Conservation (phyloP, 2,797 vertebrate genomes). For the Peromyscus nudipes region DNA sequence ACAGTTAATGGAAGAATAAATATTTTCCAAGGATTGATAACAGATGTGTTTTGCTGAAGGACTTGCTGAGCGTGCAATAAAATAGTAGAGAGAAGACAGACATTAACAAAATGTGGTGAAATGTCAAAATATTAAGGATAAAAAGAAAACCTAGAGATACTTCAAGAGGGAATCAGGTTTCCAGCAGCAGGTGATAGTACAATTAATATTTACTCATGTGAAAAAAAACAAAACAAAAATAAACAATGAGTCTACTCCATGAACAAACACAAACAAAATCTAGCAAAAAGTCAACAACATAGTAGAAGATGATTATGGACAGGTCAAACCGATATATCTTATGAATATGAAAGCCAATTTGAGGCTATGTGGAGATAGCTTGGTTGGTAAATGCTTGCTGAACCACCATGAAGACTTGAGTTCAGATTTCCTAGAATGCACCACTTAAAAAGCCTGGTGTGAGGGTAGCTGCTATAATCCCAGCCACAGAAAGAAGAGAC, state of each 20-base stretch:
- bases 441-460: not conserved
- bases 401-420: not conserved
- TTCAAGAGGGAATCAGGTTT: not conserved
- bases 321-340: not conserved
- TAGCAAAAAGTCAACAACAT: not conserved
- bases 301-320: not conserved
- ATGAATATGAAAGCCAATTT: not conserved
- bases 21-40: not conserved
- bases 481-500: too few relatives aligned
- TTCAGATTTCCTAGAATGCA: not conserved
- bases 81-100: not conserved
- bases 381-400: not conserved
- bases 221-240: not conserved
- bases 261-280: not conserved
- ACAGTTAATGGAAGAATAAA: not conserved
- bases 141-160: conserved; percentile 20
- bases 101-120: not conserved
- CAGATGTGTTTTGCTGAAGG: not conserved
- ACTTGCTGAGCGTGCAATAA: not conserved
- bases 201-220: conserved; percentile 7
- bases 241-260: not conserved
- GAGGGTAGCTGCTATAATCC: too few relatives aligned
- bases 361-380: not conserved
- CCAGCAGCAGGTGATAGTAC: not conserved
- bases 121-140: conserved; percentile 17